These are phyloP conservation scores for Drosophila flavopinicola DNA, from an alignment of 2,888 invertebrate species.

Conservation along the genomic window DNA sequence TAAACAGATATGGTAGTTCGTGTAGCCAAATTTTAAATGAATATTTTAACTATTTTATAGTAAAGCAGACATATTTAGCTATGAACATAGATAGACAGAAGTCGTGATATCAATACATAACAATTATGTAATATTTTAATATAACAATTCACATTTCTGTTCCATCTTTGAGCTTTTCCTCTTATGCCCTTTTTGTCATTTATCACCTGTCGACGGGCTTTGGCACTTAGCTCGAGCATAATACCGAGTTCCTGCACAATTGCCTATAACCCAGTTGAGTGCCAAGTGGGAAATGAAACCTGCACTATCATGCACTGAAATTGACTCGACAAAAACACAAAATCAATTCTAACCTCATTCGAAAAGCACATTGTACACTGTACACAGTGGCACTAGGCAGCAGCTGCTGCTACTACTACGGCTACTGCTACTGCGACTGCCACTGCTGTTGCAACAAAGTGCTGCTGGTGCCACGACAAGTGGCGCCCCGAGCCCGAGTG, in stretches of 20 bases:
- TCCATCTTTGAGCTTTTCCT: too few species aligned
- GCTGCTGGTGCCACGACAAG: conserved; percentile 25
- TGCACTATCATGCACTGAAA: conserved; percentile 51
- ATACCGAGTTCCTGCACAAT: conserved; percentile 9
- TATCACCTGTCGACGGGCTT: background rate
- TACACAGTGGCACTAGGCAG: background rate
- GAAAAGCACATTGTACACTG: conserved; percentile 21
- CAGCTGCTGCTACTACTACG: background rate
- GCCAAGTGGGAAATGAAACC: conserved; percentile 24
- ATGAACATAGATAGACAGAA: too few species aligned
- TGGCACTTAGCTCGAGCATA: background rate
- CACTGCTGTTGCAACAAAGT: conserved; percentile 10
- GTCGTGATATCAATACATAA: too few species aligned
- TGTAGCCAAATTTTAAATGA: too few species aligned
- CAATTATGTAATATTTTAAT: too few species aligned
- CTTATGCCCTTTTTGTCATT: background rate
- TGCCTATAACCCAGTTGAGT: conserved; percentile 44
- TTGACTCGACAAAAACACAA: conserved; percentile 53
- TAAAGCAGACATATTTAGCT: too few species aligned
- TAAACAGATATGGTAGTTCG: too few species aligned
- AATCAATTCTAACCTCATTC: conserved; percentile 74
- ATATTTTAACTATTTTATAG: too few species aligned
- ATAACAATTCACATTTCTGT: too few species aligned
- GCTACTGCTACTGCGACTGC: too few species aligned
- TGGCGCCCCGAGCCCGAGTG: conserved; percentile 45